phyloP scores from a whole-genome alignment of 2,888 invertebrate species.

The Rotaria sp. region DNA sequence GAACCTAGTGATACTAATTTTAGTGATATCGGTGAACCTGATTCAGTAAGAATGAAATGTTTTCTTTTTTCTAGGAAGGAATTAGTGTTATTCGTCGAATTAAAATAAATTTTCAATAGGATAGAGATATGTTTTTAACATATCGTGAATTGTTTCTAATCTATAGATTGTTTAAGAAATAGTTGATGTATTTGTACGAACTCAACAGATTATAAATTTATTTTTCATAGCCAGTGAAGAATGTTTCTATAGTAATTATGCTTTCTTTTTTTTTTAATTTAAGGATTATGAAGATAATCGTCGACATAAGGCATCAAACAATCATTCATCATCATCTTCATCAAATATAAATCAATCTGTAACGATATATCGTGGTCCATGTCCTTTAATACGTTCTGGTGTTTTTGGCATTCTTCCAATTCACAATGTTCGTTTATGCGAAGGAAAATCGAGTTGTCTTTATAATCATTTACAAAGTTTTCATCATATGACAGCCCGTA shows the following conservation, averaged over 20 bases:
- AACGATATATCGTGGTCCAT: background rate
- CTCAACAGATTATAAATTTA: no score
- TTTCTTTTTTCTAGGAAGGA: no score
- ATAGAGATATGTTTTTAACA: no score
- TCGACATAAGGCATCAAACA: background rate
- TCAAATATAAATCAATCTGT: background rate
- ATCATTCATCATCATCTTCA: background rate
- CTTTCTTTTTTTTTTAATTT: background rate
- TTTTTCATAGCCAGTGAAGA: no score
- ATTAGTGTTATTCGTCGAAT: no score
- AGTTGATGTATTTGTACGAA: no score
- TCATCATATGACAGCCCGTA: constrained; percentile 19
- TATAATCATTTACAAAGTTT: constrained; percentile 26
- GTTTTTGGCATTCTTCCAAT: background rate
- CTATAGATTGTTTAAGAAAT: no score
- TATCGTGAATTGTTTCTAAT: no score
- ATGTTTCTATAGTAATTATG: no score
- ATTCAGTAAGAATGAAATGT: background rate
- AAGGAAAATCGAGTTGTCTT: background rate
- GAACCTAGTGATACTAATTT: background rate
- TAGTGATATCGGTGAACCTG: background rate
- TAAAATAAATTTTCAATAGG: no score
- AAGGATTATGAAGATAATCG: background rate
- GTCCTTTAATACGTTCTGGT: background rate
- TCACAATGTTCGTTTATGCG: background rate